Evolutionary conservation across 2,888 invertebrate species (phyloP), one percentile per base, ranked within the genome.

Genomic region (Synergus itoensis): DNA sequence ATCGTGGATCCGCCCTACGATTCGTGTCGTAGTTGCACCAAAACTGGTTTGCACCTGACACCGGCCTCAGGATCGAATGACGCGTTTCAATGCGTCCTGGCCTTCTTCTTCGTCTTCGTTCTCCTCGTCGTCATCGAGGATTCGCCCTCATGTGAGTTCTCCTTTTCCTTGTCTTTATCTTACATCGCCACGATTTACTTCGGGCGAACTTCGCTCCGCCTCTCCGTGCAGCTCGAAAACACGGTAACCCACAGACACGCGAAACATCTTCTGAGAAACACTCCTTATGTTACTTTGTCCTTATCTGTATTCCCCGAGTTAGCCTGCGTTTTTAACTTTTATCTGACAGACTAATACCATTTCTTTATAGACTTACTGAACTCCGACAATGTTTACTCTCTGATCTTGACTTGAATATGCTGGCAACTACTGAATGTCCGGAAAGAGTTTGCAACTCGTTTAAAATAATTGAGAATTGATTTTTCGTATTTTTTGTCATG

Each of bases 31-130:
- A 40, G 69, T 69, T 80, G 81, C 82, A 80, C 79, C 82, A 86
- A 89, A 92, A 91, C 91, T 90, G 91, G 92, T 92, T 91, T 92
- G 91, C 91, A 92, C 92, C 91, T 91, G 92, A 92, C 91, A 91
- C 91, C 88, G 83, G 84, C 84, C 85, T 87, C 85, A 88, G 86
- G 90, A 92, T 91, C 91, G 89, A 90, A 91, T 91, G 91, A 91
- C 91, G 91, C 89, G 89, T 90, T 90, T 91, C 90, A 90, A 89
- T 91, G 90, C 89, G 84, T 81, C 85, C 82, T 75, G 65, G 73
- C 77, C 75, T 77, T 75, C 69, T 65, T 48, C 73, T 69, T 43
- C 43, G 45, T 40, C 75, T 76, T 79, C 81, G 75, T 83, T 79
- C 77, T 77, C 83, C 79, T 77, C 83, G 63, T 75, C 80, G 78